These are phyloP conservation scores for Chydorus sphaericus DNA, from an alignment of 2,888 invertebrate genomes.

Conservation along the genomic window DNA sequence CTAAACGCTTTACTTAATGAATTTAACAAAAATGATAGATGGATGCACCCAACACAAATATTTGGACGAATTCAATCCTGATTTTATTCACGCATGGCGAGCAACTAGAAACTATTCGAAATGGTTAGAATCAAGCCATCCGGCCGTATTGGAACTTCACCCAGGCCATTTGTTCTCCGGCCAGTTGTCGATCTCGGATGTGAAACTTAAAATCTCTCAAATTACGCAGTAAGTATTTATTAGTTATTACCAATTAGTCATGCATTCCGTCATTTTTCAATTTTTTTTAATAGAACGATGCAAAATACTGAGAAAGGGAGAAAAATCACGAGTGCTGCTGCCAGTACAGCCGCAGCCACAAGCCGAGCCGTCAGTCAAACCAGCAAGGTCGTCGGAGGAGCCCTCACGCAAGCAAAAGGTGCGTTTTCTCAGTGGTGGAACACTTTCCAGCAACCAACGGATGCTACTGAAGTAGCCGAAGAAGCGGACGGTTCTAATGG, in stretches of 20 bases:
- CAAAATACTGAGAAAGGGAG: constrained; percentile 85
- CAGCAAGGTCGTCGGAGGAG: constrained; percentile 63
- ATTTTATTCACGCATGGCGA: constrained; percentile 71
- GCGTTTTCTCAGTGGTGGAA: constrained; percentile 79
- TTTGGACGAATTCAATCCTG: constrained; percentile 71
- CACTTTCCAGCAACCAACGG: constrained; percentile 1
- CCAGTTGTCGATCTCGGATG: constrained; percentile 82
- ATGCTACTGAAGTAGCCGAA: constrained; percentile 1
- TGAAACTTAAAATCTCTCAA: constrained; percentile 83
- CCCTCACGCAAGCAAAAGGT: constrained; percentile 72
- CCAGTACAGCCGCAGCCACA: constrained; percentile 78
- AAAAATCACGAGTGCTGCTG: constrained; percentile 83
- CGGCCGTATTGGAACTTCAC: constrained; percentile 43
- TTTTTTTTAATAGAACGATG: constrained; percentile 57
- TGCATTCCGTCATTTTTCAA: neutral
- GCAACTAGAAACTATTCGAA: constrained; percentile 74
- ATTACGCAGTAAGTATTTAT: constrained; percentile 27
- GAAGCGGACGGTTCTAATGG: neutral
- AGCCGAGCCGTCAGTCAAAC: constrained; percentile 75
- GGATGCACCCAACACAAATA: constrained; percentile 65
- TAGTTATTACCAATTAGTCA: neutral
- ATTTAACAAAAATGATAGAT: too few species aligned
- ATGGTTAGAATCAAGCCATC: constrained; percentile 45
- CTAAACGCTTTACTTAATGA: too few species aligned
- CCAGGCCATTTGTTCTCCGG: constrained; percentile 90